Percentiles rank a stretch among this genome's conserved stretches.
These are phyloP conservation scores for Schizaphis graminum DNA, from an alignment of 2,888 invertebrate genomes.

Conservation along the genomic window DNA sequence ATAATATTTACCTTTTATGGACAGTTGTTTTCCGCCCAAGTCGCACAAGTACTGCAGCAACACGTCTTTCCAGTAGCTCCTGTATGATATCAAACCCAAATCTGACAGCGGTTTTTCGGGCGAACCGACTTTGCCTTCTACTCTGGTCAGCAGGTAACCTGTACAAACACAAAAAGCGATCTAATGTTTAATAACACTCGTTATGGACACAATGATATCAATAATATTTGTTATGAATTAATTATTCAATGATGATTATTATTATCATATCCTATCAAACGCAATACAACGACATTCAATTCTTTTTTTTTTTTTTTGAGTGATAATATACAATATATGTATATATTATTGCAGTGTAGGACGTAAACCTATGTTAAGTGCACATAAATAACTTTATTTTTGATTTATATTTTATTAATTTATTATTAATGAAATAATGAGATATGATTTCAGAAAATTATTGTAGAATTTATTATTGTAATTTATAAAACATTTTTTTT, in stretches of 20 bases:
- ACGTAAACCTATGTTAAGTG: not conserved
- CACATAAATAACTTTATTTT: not conserved
- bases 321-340: not conserved
- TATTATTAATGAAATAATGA: not conserved
- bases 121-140: constrained; percentile 98
- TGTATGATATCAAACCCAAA: constrained; percentile 95
- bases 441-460: not conserved
- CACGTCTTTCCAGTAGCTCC: constrained; percentile 99
- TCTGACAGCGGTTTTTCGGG: constrained; percentile 99
- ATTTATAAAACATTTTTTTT: constrained; percentile 13
- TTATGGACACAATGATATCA: not conserved
- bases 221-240: not conserved
- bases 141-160: constrained; percentile 96
- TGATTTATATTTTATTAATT: too few species aligned
- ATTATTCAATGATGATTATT: not conserved
- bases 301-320: not conserved
- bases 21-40: constrained; percentile 88
- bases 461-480: not conserved
- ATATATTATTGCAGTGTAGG: not conserved
- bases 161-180: constrained; percentile 68
- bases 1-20: constrained; percentile 82
- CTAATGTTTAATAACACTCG: not conserved
- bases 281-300: not conserved
- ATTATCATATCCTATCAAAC: not conserved
- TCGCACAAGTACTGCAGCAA: constrained; percentile 91